Base-by-base conservation (phyloP, 2,113 vertebrate species). In the Semicossyphus pulcher region DNA sequence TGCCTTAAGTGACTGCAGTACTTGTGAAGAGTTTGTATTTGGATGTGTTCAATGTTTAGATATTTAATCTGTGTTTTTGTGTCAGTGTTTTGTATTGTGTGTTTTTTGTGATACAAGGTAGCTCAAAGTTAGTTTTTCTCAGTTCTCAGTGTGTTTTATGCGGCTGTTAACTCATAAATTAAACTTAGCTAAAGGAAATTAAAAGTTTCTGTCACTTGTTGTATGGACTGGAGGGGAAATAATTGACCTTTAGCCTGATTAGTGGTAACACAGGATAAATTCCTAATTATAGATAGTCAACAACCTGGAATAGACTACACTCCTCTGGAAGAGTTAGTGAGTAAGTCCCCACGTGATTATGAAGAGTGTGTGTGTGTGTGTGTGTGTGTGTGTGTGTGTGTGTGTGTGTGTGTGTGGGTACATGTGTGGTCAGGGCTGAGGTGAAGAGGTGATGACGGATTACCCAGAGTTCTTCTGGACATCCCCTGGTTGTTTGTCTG, bases 271-370 rank as follows among this genome's bases (percentile, higher is more conserved):
- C 31, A 8, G 49, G 66, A 82, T 85, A 61, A 84, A 86, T 48
- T 66, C 56, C 87, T 83, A 87, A 83, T 78, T 62, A 84, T 85
- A 90, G 80, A 79, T 34, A 37, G 78, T 81, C 58, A 89, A 71
- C 86, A 84, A 76, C 74, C 78, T 76, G 58, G 61, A 84, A 84
- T 59, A 83, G 82, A 81, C 57, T 10, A 20, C 41, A 45, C 51
- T 83, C 63, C 65, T 66, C 59, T 80, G 59, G 73, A 69, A 58
- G 65, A 74, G 65, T 72, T 56, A 76, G 62, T 42, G 74, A 65
- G 66, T 85, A 64, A 84, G 74, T 80, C 57, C 74, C 70, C 73
- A 78, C 80, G 80, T 80, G 84, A 84, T 80, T 78, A 65, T 68
- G 16, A 48, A 51, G 54, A 9, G 45, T 23, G 42, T 56, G 48